Evolutionary conservation across 2,888 invertebrate genomes (phyloP).

Genomic region (Microchrysa polita): DNA sequence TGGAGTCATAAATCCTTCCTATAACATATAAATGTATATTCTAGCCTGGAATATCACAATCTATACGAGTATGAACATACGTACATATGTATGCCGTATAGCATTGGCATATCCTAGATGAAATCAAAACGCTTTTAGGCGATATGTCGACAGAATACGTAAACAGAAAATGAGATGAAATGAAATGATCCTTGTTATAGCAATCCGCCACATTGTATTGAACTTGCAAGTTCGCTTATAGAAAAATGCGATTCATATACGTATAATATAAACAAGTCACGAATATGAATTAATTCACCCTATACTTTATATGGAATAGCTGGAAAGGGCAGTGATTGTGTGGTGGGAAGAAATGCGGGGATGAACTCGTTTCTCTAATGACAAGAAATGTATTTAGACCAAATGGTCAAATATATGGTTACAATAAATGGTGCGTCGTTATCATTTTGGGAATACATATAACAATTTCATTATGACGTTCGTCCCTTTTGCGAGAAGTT

Average conservation of each 20-base stretch:
- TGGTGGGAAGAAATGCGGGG: not conserved
- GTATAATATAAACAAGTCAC: conserved; percentile 37
- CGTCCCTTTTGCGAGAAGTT: too few species aligned
- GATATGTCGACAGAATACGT: conserved; percentile 46
- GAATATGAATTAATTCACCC: conserved; percentile 36
- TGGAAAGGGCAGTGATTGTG: not conserved
- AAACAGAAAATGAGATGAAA: conserved; percentile 42
- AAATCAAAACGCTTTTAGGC: conserved; percentile 51
- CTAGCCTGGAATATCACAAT: not conserved
- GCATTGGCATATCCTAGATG: conserved; percentile 46
- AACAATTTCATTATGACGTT: too few species aligned
- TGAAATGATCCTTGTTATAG: conserved; percentile 30
- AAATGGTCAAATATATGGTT: conserved; percentile 22
- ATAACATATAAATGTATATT: conserved; percentile 42
- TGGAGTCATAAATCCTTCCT: conserved; percentile 48
- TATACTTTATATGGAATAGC: not conserved
- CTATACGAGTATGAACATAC: too few species aligned
- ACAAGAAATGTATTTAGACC: not conserved
- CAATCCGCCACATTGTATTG: not conserved
- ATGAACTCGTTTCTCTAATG: conserved; percentile 2
- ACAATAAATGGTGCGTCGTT: not conserved
- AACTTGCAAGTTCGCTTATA: not conserved
- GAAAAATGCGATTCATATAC: not conserved
- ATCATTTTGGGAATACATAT: not conserved
- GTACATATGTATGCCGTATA: not conserved